These are phyloP conservation scores for Drosophila busckii DNA, from an alignment of 1,140 invertebrate genomes.

Conservation along the genomic window DNA sequence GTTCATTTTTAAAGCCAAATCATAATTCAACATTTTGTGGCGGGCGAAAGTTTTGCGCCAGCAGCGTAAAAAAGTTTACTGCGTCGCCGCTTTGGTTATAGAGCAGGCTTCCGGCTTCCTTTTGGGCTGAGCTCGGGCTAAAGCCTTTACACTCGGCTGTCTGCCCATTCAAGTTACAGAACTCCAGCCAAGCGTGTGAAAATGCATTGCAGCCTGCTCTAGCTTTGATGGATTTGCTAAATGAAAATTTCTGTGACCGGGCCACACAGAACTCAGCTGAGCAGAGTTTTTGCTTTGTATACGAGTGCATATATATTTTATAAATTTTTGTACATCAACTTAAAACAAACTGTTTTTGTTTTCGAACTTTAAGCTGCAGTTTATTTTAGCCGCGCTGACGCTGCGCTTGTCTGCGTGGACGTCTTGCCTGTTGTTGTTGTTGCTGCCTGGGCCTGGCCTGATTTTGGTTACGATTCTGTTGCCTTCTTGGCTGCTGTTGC, in stretches of 20 bases:
- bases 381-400: not conserved
- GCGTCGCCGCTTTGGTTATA: conserved; percentile 2
- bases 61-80: conserved; percentile 61
- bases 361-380: not conserved
- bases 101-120: conserved; percentile 24
- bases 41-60: conserved; percentile 58
- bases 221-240: conserved; percentile 64
- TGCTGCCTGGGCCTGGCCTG: not conserved
- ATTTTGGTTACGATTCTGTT: no score
- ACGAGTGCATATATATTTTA: conserved; percentile 8
- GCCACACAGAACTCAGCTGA: conserved; percentile 10
- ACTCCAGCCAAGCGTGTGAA: conserved; percentile 70
- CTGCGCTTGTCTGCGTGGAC: not conserved
- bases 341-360: conserved; percentile 2
- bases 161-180: conserved; percentile 67
- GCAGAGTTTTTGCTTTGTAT: conserved; percentile 8
- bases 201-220: conserved; percentile 54
- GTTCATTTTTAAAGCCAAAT: conserved; percentile 49
- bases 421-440: not conserved
- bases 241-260: conserved; percentile 29
- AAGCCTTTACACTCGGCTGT: conserved; percentile 12
- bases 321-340: conserved; percentile 5
- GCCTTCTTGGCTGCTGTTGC: not conserved
- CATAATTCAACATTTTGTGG: conserved; percentile 54
- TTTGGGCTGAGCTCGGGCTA: conserved; percentile 1